phyloP scores from a whole-genome alignment of 2,888 invertebrate genomes.

The Andrena chrysosceles region DNA sequence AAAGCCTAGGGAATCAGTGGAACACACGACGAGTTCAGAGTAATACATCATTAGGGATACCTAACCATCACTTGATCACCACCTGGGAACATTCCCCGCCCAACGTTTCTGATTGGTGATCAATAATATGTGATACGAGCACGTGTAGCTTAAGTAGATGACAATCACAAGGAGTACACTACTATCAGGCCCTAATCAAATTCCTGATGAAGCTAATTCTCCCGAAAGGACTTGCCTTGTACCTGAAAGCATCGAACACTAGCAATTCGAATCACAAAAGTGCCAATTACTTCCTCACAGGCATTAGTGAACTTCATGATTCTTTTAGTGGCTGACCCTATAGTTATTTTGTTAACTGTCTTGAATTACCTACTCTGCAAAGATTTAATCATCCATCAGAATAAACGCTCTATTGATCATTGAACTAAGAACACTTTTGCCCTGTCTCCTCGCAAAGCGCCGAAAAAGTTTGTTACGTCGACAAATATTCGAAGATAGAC shows the following conservation, averaged over 20 bases:
- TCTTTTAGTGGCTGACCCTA: not conserved
- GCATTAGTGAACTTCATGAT: not conserved
- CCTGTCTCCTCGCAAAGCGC: not conserved
- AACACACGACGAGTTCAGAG: too few species aligned
- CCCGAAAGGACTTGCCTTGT: not conserved
- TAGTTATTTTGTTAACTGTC: not conserved
- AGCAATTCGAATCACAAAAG: not conserved
- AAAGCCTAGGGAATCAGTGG: too few species aligned
- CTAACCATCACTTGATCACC: too few species aligned
- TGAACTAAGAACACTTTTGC: not conserved
- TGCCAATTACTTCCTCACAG: not conserved
- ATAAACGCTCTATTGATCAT: not conserved
- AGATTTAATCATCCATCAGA: not conserved
- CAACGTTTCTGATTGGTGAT: too few species aligned
- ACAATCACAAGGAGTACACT: not conserved
- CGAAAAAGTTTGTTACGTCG: conserved; percentile 14
- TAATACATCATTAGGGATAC: too few species aligned
- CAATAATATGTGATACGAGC: too few species aligned
- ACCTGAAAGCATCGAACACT: not conserved
- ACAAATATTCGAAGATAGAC: conserved; percentile 58
- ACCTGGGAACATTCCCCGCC: too few species aligned
- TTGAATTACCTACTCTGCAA: not conserved
- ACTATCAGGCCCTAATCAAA: not conserved
- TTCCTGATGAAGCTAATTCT: not conserved
- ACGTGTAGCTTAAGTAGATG: too few species aligned